phyloP scores from a whole-genome alignment of 2,888 invertebrate genomes.

The Acanthococcus lagerstroemiae region DNA sequence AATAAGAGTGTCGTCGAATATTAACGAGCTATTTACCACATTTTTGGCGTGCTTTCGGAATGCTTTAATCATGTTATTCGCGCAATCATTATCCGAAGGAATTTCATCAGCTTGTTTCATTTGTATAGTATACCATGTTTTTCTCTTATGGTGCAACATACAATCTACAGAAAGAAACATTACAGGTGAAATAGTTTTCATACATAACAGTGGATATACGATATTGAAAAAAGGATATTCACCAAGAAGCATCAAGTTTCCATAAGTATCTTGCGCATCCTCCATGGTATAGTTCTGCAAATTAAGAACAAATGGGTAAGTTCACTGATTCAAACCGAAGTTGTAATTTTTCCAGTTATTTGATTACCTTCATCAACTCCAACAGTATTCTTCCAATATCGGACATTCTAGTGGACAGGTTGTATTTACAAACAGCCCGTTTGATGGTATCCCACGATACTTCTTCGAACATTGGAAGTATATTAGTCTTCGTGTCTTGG shows the following conservation, averaged over 20 bases:
- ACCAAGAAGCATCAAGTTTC: slow-evolving; percentile 8
- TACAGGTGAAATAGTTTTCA: background rate
- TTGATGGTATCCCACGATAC: slow-evolving; percentile 6
- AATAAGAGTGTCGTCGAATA: background rate
- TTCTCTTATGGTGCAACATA: background rate
- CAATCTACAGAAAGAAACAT: background rate
- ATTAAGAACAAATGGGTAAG: background rate
- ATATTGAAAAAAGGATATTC: background rate
- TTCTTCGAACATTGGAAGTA: background rate
- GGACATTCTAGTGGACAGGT: background rate
- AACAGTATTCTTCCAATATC: slow-evolving; percentile 10
- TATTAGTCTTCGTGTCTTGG: background rate
- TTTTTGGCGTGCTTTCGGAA: background rate
- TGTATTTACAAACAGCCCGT: background rate
- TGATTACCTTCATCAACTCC: slow-evolving; percentile 5
- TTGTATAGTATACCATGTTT: slow-evolving; percentile 1
- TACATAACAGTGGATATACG: too few relatives aligned
- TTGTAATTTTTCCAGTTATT: background rate
- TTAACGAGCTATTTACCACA: background rate
- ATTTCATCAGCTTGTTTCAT: background rate
- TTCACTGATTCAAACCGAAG: background rate
- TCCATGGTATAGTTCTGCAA: background rate
- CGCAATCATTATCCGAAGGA: background rate
- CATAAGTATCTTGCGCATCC: slow-evolving; percentile 6
- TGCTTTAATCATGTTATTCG: background rate